A percentile compares a stretch with the other conserved stretches of the same genome.
Evolutionary conservation across 2,888 invertebrate genomes (phyloP).

Genomic region (Nycteola revayana): DNA sequence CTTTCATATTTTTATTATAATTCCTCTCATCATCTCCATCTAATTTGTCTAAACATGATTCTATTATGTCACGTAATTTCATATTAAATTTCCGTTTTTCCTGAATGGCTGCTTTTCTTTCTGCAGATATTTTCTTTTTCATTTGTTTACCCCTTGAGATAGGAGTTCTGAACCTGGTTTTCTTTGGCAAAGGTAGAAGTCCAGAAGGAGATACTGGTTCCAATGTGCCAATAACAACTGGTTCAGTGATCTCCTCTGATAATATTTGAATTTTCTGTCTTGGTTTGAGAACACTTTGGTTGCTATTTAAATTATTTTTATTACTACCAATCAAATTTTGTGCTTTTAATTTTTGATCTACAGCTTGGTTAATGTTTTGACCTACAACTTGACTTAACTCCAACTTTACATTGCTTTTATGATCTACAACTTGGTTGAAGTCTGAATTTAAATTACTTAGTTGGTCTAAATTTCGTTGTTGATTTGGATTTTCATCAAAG

Average conservation of each 20-base stretch:
- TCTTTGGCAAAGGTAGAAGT: slow-evolving; percentile 39
- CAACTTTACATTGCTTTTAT: too few relatives aligned
- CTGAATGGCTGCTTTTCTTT: slow-evolving; percentile 61
- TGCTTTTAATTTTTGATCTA: too few relatives aligned
- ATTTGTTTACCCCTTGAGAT: not conserved
- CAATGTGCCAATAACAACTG: slow-evolving; percentile 41
- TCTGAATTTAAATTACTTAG: too few relatives aligned
- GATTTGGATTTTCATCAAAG: slow-evolving; percentile 9
- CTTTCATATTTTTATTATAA: slow-evolving; percentile 1
- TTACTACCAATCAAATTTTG: not conserved
- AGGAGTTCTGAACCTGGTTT: slow-evolving; percentile 6
- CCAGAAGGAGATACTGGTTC: slow-evolving; percentile 49
- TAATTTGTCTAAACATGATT: slow-evolving; percentile 55
- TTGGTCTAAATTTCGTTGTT: too few relatives aligned
- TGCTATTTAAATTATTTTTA: slow-evolving; percentile 4
- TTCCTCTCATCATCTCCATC: slow-evolving; percentile 33
- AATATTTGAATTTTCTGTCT: slow-evolving; percentile 54
- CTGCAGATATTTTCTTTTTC: slow-evolving; percentile 42
- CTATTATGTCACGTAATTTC: slow-evolving; percentile 63
- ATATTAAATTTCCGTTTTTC: slow-evolving; percentile 70
- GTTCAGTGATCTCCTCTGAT: slow-evolving; percentile 54
- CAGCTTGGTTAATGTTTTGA: too few relatives aligned
- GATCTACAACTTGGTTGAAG: too few relatives aligned
- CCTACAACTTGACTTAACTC: too few relatives aligned
- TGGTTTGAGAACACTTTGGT: not conserved